A percentile compares a stretch with the other conserved stretches of the same genome.
phyloP scores from a whole-genome alignment of 2,113 vertebrate genomes.

The Eublepharis macularius region DNA sequence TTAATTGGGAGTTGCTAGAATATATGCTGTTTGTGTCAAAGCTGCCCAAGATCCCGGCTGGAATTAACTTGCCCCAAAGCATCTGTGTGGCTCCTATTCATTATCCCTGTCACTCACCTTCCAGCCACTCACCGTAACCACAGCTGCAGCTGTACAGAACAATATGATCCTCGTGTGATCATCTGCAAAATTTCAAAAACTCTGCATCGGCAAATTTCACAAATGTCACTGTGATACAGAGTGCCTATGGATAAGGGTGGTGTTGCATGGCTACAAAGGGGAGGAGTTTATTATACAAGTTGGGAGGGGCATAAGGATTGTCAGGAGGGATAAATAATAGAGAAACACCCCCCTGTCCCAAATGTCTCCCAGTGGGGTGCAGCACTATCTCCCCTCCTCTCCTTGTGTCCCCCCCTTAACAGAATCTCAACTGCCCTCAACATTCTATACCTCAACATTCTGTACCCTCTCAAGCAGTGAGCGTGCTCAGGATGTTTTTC shows the following conservation, averaged over 20 bases:
- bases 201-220: neutral
- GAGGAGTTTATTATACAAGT: too few species aligned
- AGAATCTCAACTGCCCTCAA: too few species aligned
- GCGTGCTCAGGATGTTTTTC: too few species aligned
- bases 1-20: neutral
- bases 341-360: too few species aligned
- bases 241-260: too few species aligned
- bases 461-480: too few species aligned
- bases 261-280: neutral
- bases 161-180: neutral
- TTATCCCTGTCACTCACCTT: neutral
- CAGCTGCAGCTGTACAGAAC: neutral
- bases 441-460: too few species aligned
- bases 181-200: neutral
- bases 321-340: too few species aligned
- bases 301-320: too few species aligned
- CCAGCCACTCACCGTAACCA: neutral
- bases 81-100: neutral
- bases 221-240: neutral
- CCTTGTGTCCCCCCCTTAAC: too few species aligned
- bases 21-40: neutral
- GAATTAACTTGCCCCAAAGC: neutral
- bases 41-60: neutral
- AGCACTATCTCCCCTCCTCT: too few species aligned
- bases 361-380: too few species aligned